These are phyloP conservation scores for Drosophila fulvimacula DNA, from an alignment of 2,888 invertebrate species.

Conservation along the genomic window DNA sequence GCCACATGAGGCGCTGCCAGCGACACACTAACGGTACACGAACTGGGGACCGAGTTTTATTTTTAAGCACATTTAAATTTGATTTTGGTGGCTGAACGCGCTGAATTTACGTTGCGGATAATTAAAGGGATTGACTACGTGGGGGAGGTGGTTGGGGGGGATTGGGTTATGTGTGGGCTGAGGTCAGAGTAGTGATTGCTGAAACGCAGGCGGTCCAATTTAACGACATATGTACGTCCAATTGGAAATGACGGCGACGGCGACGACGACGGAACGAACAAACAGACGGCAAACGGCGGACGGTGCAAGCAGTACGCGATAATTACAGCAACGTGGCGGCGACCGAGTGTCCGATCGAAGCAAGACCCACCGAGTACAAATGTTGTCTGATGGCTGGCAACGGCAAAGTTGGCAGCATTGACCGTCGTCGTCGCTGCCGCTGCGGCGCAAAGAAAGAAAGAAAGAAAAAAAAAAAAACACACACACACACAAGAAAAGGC, in stretches of 20 bases:
- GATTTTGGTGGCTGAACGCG: constrained; percentile 39
- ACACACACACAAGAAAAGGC: constrained; percentile 62
- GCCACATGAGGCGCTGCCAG: constrained; percentile 22
- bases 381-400: constrained; percentile 81
- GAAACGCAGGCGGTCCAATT: constrained; percentile 33
- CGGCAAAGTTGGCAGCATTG: constrained; percentile 80
- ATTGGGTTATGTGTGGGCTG: not conserved
- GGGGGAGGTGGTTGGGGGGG: not conserved
- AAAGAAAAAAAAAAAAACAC: constrained; percentile 33
- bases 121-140: constrained; percentile 37
- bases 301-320: constrained; percentile 51
- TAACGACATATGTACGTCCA: constrained; percentile 33
- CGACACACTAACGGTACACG: constrained; percentile 51
- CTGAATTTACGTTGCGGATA: constrained; percentile 19
- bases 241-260: constrained; percentile 36
- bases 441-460: constrained; percentile 63
- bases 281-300: not conserved
- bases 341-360: constrained; percentile 75
- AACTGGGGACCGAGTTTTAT: constrained; percentile 50
- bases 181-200: no score
- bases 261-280: no score
- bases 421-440: constrained; percentile 70
- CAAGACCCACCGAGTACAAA: constrained; percentile 82
- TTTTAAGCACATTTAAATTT: constrained; percentile 54
- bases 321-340: constrained; percentile 61